phyloP scores from a whole-genome alignment of 2,888 invertebrate genomes.

The Sarcophaga carnaria region DNA sequence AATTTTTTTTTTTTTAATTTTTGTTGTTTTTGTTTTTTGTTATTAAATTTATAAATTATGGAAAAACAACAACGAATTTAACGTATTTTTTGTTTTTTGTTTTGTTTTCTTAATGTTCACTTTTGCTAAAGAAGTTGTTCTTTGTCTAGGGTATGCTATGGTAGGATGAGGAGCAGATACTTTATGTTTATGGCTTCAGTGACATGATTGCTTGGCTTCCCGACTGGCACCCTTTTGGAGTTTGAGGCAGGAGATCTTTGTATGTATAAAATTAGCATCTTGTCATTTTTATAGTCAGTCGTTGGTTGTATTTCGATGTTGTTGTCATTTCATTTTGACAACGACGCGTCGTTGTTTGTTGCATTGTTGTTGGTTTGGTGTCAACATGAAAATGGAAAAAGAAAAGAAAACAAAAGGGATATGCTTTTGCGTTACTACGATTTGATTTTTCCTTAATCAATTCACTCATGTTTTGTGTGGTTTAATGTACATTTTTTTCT shows the following conservation, averaged over 20 bases:
- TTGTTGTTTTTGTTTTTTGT: neutral
- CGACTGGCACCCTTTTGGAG: slow-evolving; percentile 34
- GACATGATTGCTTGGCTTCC: slow-evolving; percentile 23
- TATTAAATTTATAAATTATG: slow-evolving; percentile 46
- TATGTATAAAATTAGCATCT: slow-evolving; percentile 68
- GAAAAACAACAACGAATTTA: slow-evolving; percentile 22
- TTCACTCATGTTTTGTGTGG: slow-evolving; percentile 23
- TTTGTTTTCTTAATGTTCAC: slow-evolving; percentile 28
- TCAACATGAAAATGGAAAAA: slow-evolving; percentile 26
- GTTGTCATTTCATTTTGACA: slow-evolving; percentile 48
- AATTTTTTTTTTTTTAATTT: neutral
- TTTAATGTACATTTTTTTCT: slow-evolving; percentile 4
- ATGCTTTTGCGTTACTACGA: slow-evolving; percentile 36
- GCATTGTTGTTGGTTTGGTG: slow-evolving; percentile 20
- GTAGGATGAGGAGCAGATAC: slow-evolving; percentile 10
- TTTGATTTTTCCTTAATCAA: slow-evolving; percentile 58
- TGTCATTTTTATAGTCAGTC: slow-evolving; percentile 58
- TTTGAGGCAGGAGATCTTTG: slow-evolving; percentile 37
- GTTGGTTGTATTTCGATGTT: slow-evolving; percentile 51
- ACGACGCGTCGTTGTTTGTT: slow-evolving; percentile 34
- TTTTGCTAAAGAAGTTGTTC: slow-evolving; percentile 50
- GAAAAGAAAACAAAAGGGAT: neutral
- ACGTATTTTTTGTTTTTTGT: slow-evolving; percentile 21
- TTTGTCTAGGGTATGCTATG: slow-evolving; percentile 32
- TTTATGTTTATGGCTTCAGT: slow-evolving; percentile 38